Evolutionary conservation across 2,888 invertebrate species (phyloP).

Genomic region (Crepidodera aurea): DNA sequence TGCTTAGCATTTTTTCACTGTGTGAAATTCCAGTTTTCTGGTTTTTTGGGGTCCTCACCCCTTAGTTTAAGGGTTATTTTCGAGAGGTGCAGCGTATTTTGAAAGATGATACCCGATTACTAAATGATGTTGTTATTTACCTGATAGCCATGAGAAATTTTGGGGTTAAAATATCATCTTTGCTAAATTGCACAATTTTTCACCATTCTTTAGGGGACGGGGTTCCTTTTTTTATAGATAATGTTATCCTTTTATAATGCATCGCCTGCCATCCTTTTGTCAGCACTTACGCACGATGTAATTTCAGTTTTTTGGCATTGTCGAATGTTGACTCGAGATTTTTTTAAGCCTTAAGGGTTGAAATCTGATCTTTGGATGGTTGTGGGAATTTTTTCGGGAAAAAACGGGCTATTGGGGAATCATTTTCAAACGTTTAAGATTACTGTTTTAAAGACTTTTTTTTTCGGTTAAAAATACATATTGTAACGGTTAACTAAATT

Average conservation of each 20-base stretch:
- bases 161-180: conserved; percentile 49
- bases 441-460: too few species aligned
- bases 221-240: conserved; percentile 31
- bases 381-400: conserved; percentile 36
- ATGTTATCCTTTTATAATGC: conserved; percentile 39
- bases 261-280: conserved; percentile 40
- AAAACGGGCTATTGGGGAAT: neutral
- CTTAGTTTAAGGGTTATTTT: conserved; percentile 49
- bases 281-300: conserved; percentile 40
- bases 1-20: conserved; percentile 51
- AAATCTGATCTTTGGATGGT: conserved; percentile 29
- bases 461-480: too few species aligned
- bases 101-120: conserved; percentile 61
- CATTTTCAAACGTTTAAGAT: neutral
- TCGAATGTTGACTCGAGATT: conserved; percentile 38
- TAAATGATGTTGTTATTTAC: conserved; percentile 54
- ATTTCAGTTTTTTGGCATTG: conserved; percentile 36
- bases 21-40: conserved; percentile 59
- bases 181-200: conserved; percentile 53
- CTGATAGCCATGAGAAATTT: conserved; percentile 53
- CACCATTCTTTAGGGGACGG: conserved; percentile 32
- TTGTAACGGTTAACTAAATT: too few species aligned
- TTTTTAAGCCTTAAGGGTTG: conserved; percentile 41
- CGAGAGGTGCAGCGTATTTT: conserved; percentile 46
- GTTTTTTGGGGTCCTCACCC: conserved; percentile 52